These are phyloP conservation scores for Brachionus asplanchnoidis DNA, from an alignment of 1,140 invertebrate genomes.

Conservation along the genomic window DNA sequence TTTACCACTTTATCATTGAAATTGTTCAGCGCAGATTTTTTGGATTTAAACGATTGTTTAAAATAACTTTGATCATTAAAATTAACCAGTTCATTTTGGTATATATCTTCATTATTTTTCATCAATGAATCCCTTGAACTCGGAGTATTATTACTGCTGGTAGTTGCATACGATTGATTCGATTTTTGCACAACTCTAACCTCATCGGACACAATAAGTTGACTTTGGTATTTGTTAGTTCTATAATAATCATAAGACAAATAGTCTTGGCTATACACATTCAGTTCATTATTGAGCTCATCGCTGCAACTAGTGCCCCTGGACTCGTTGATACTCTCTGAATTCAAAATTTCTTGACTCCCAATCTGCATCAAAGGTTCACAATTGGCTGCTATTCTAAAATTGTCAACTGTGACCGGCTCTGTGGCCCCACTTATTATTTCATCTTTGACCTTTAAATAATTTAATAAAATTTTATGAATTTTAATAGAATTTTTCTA, in stretches of 20 bases:
- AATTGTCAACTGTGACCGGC: background rate
- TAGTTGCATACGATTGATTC: background rate
- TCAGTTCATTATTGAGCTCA: background rate
- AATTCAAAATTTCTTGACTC: background rate
- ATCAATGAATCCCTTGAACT: background rate
- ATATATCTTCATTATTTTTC: background rate
- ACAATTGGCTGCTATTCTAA: background rate
- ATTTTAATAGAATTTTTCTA: background rate
- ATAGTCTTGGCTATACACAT: constrained; percentile 8
- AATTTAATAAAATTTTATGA: background rate
- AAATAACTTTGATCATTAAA: constrained; percentile 19
- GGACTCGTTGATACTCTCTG: background rate
- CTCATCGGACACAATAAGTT: background rate
- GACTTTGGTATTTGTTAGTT: background rate
- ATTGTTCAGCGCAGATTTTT: background rate
- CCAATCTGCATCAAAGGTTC: background rate
- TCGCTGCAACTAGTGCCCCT: background rate
- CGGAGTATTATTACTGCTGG: constrained; percentile 13
- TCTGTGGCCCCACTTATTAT: background rate
- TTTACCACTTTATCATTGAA: background rate
- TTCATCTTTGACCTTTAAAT: background rate
- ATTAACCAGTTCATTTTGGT: background rate
- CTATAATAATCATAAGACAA: background rate
- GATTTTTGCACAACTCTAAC: background rate
- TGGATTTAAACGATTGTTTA: background rate